phyloP scores from a whole-genome alignment of 1,140 invertebrate genomes.

The Tetraneura akinire region DNA sequence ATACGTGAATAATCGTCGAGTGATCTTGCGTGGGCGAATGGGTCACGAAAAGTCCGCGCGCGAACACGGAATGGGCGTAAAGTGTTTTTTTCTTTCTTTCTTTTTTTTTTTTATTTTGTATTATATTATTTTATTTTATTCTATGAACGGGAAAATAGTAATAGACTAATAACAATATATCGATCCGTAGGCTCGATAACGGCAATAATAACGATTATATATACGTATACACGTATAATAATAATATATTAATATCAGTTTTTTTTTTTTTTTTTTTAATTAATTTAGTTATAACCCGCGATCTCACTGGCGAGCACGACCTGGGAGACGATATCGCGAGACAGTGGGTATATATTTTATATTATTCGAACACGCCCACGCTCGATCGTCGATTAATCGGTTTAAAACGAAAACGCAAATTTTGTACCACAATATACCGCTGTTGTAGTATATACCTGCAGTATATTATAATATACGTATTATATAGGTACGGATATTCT shows the following conservation, averaged over 20 bases:
- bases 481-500: not conserved
- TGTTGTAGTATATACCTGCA: no score
- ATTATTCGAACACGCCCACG: conserved; percentile 48
- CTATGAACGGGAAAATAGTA: conserved; percentile 27
- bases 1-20: conserved; percentile 27
- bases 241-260: conserved; percentile 44
- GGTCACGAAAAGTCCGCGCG: conserved; percentile 44
- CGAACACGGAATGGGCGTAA: conserved; percentile 51
- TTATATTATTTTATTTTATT: not conserved
- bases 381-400: conserved; percentile 51
- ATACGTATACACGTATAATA: no score
- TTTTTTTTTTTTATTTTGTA: not conserved
- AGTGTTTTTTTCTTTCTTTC: conserved; percentile 3
- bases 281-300: conserved; percentile 50
- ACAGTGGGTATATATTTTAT: conserved; percentile 32
- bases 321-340: not conserved
- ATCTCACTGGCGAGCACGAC: conserved; percentile 34
- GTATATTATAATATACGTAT: no score
- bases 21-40: conserved; percentile 43
- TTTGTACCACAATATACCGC: not conserved
- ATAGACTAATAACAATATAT: conserved; percentile 50
- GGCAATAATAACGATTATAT: conserved; percentile 44
- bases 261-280: conserved; percentile 47
- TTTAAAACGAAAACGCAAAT: conserved; percentile 38
- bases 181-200: conserved; percentile 44